Evolutionary conservation across 1,140 invertebrate species (phyloP), one percentile per base, ranked within the genome.

Genomic region (Cydia fagiglandana): DNA sequence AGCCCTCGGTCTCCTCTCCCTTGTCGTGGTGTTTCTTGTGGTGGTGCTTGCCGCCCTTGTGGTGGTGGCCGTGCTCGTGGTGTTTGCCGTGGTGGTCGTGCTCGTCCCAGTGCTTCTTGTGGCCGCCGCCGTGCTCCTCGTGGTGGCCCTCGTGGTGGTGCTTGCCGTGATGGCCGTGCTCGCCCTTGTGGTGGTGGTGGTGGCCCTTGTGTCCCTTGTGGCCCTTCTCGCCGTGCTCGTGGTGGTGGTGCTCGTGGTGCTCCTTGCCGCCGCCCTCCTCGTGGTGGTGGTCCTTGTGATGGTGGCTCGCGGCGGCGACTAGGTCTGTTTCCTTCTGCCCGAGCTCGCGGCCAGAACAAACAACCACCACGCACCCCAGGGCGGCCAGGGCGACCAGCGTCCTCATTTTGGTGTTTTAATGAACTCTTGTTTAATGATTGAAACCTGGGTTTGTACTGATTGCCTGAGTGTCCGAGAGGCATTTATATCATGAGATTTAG

Each of bases 41-140:
- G 12, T 94, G 94, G 86, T 94, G 95, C 83, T 94, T 94, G 73
- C 93, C 93, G 20, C 94, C 95, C 81, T 96, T 95, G 79, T 95
- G 94, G 64, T 94, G 94, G 80, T 95, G 94, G 76, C 95, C 95
- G n/a, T 94, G 94, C 79, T 96, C 95, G 78, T 95, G 94, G 83
- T 96, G 95, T 68, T 95, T 91, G n/a, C 94, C 95, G 83, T 96
- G 94, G 84, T 96, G 94, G 13, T 95, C 95, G 70, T 95, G 94
- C 73, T 95, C 94, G 86, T 96, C 95, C 86, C 95, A 95, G 77
- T 96, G 95, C 64, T 94, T 94, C 84, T 96, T 95, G 82, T 96
- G 94, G 75, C 94, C 94, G 24, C 95, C 95, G 17, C 94, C 94
- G 77, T 95, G 93, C 74, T 95, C 94, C 76, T 94, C 91, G 85